Percentiles rank a stretch among this genome's conserved stretches.
Conservation (phyloP, 1,140 invertebrate genomes). For the Potamilus streckersoni region DNA sequence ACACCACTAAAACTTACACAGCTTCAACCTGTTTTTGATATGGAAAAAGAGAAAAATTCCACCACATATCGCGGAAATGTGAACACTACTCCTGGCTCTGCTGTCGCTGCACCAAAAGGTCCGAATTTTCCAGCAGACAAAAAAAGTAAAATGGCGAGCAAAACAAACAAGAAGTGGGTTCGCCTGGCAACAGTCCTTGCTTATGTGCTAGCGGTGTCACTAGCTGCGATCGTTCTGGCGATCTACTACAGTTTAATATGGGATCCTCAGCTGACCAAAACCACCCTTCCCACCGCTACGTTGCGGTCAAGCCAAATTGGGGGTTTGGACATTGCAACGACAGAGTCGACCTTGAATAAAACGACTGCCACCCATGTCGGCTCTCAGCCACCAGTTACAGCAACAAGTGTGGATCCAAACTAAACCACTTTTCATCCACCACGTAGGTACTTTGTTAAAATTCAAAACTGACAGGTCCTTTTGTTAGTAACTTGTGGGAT, state of each 20-base stretch:
- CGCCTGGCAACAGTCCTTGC: slow-evolving; percentile 95
- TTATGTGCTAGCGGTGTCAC: slow-evolving; percentile 94
- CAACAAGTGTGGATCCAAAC: too few relatives aligned
- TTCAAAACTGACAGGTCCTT: too few relatives aligned
- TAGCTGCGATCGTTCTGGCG: slow-evolving; percentile 93
- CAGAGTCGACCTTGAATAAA: slow-evolving; percentile 13
- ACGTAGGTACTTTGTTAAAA: too few relatives aligned
- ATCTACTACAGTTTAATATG: slow-evolving; percentile 97
- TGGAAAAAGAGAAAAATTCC: slow-evolving; percentile 30
- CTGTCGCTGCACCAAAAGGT: slow-evolving; percentile 40
- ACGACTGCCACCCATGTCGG: background rate
- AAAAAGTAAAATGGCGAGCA: slow-evolving; percentile 63
- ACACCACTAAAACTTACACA: too few relatives aligned
- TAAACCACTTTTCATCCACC: too few relatives aligned
- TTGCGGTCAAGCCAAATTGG: background rate
- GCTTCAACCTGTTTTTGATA: slow-evolving; percentile 7
- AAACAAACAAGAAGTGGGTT: slow-evolving; percentile 73
- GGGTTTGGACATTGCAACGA: background rate
- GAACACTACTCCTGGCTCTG: slow-evolving; percentile 6
- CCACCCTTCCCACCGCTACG: slow-evolving; percentile 20
- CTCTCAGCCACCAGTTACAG: too few relatives aligned
- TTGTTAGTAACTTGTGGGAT: too few relatives aligned
- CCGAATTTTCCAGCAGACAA: slow-evolving; percentile 55
- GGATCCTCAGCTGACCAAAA: slow-evolving; percentile 77
- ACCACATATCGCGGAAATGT: slow-evolving; percentile 16